These are phyloP conservation scores for Gymnocheta viridis DNA, from an alignment of 2,888 invertebrate genomes.

Conservation along the genomic window DNA sequence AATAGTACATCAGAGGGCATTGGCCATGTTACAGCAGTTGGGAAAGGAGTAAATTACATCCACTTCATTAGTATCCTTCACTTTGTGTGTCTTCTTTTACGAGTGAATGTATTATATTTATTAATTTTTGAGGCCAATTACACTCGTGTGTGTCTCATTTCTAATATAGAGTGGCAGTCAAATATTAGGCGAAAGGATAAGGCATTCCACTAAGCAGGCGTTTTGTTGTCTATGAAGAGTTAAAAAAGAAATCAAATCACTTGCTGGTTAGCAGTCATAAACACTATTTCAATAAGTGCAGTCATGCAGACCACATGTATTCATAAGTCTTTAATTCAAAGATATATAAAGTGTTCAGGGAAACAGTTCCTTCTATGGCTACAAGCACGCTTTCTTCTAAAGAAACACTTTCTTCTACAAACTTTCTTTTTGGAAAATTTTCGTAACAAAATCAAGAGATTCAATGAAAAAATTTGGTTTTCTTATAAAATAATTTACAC, in stretches of 20 bases:
- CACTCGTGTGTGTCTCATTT: slow-evolving; percentile 5
- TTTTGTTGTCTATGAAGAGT: not conserved
- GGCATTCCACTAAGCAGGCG: too few relatives aligned
- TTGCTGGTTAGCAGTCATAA: too few relatives aligned
- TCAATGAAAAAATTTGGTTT: too few relatives aligned
- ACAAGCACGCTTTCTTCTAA: not conserved
- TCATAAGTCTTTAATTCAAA: not conserved
- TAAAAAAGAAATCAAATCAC: not conserved
- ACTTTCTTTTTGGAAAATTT: too few relatives aligned
- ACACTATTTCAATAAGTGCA: not conserved
- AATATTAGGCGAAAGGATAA: not conserved
- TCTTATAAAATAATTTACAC: too few relatives aligned
- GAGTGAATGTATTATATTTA: not conserved
- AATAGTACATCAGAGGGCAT: slow-evolving; percentile 12
- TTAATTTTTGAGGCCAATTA: slow-evolving; percentile 8
- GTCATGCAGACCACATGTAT: not conserved
- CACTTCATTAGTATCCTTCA: not conserved
- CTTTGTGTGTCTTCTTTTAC: not conserved
- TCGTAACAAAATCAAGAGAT: too few relatives aligned
- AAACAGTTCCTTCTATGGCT: not conserved
- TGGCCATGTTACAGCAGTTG: not conserved
- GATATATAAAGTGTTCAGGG: not conserved
- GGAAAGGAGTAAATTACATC: not conserved
- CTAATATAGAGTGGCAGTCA: not conserved
- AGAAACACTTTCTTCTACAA: too few relatives aligned